Conservation (phyloP, 2,113 vertebrate genomes). For the Sarotherodon lohbergeri region DNA sequence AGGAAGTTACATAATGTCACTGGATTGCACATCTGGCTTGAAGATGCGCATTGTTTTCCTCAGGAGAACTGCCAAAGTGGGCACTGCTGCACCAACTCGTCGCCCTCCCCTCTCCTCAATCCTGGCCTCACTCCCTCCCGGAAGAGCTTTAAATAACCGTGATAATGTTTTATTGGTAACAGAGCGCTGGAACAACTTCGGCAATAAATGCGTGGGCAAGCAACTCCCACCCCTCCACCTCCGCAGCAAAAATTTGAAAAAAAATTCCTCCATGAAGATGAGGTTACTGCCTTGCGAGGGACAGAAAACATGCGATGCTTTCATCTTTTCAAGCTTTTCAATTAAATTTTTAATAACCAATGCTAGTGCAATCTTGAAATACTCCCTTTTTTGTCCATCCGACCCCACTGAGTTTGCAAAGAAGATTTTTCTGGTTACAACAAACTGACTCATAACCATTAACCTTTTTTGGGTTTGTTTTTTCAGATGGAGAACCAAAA, state of each 20-base stretch:
- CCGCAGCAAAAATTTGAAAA: not conserved
- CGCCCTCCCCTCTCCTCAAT: not conserved
- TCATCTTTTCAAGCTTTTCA: not conserved
- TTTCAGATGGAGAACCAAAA: not conserved
- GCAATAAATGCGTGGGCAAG: conserved; percentile 10
- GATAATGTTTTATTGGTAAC: conserved; percentile 58
- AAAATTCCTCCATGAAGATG: conserved; percentile 24
- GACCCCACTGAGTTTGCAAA: not conserved
- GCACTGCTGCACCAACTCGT: conserved; percentile 23
- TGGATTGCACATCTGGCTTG: conserved; percentile 64
- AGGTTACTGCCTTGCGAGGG: not conserved
- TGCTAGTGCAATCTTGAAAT: not conserved
- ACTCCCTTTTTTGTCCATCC: not conserved
- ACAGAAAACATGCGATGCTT: conserved; percentile 20
- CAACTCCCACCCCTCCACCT: not conserved
- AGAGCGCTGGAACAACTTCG: conserved; percentile 13
- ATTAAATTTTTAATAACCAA: not conserved
- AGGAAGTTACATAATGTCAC: conserved; percentile 61
- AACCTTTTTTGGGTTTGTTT: not conserved
- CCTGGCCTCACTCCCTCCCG: not conserved
- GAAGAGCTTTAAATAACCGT: conserved; percentile 56
- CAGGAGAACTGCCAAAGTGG: conserved; percentile 30
- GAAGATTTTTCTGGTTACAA: conserved; percentile 15
- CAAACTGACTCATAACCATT: conserved; percentile 12
- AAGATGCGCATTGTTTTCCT: conserved; percentile 22